A percentile compares a stretch with the other conserved stretches of the same genome.
Conservation (phyloP, 2,797 vertebrate genomes). For the Microchirus variegatus region DNA sequence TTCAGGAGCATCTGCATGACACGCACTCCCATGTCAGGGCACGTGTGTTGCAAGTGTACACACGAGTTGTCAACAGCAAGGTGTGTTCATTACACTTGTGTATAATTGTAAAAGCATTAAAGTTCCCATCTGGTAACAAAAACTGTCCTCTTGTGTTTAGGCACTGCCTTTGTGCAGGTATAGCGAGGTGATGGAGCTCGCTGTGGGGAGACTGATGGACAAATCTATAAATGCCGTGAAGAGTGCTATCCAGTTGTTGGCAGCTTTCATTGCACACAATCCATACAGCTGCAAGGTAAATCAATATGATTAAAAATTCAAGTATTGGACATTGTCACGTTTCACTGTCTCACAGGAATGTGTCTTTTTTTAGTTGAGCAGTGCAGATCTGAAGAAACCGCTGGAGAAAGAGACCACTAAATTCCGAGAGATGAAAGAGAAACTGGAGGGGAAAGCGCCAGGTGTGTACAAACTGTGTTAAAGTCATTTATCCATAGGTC, state of each 20-base stretch:
- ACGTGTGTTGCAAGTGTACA: conserved; percentile 90
- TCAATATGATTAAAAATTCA: neutral
- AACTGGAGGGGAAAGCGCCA: conserved; percentile 51
- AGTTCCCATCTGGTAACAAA: neutral
- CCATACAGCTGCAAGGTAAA: conserved; percentile 97
- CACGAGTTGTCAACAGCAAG: conserved; percentile 91
- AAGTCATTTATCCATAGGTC: neutral
- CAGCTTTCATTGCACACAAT: conserved; percentile 94
- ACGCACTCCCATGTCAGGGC: conserved; percentile 88
- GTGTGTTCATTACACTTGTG: conserved; percentile 61
- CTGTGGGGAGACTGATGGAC: conserved; percentile 91
- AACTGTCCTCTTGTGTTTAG: conserved; percentile 63
- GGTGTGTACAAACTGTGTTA: conserved; percentile 59
- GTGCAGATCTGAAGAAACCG: conserved; percentile 85
- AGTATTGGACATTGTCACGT: neutral
- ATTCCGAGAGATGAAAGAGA: conserved; percentile 85
- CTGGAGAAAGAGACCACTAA: conserved; percentile 89
- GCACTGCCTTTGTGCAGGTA: conserved; percentile 90
- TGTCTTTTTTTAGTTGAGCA: conserved; percentile 84
- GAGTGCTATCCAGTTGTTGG: conserved; percentile 93
- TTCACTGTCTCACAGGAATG: neutral
- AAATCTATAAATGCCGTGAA: conserved; percentile 93
- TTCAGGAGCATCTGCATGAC: conserved; percentile 92
- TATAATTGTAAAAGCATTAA: neutral
- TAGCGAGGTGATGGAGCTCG: conserved; percentile 88